Conservation (phyloP, 2,797 vertebrate genomes). For the Hippopotamyrus pictus region DNA sequence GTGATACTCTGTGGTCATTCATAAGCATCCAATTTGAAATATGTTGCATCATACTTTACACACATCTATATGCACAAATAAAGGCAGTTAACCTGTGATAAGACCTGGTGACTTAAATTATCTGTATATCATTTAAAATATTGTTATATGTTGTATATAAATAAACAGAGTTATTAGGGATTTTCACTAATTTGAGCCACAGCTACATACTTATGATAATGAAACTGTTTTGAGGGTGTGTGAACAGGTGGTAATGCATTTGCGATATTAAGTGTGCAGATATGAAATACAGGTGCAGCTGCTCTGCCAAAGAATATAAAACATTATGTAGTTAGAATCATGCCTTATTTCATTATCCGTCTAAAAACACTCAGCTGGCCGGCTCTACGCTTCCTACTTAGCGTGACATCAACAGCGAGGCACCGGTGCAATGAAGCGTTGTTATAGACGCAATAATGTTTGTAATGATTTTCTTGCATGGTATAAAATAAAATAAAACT, state of each 20-base stretch:
- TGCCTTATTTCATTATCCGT: background rate
- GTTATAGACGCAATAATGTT: background rate
- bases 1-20: background rate
- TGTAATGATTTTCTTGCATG: background rate
- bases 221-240: background rate
- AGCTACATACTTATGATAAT: background rate
- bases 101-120: background rate
- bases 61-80: background rate
- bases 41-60: background rate
- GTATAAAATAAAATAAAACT: background rate
- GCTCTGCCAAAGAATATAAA: background rate
- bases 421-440: background rate
- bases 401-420: background rate
- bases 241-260: background rate
- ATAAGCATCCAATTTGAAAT: background rate
- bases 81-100: background rate
- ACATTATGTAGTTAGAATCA: background rate
- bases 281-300: background rate
- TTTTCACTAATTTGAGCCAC: background rate
- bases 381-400: background rate
- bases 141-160: background rate
- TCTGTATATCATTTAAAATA: background rate
- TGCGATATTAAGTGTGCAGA: background rate
- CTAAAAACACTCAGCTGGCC: background rate
- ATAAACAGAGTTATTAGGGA: background rate